phyloP scores from a whole-genome alignment of 2,113 vertebrate genomes.

The Cariama cristata region DNA sequence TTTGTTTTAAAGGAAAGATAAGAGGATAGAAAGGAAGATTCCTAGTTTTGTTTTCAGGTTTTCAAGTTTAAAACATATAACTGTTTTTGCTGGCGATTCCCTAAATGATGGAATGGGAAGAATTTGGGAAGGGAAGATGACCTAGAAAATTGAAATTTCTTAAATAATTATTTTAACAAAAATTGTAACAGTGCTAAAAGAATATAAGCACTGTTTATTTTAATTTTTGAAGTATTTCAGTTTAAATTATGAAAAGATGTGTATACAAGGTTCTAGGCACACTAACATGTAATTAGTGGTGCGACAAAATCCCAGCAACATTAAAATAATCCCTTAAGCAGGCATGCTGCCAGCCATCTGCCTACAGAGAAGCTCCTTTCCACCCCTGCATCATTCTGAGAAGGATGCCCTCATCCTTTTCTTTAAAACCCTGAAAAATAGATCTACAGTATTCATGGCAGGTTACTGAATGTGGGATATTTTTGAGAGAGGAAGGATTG shows the following conservation, averaged over 20 bases:
- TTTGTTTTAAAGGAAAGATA: neutral
- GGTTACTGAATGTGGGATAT: neutral
- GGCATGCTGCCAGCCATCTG: neutral
- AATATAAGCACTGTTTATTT: neutral
- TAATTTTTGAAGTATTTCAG: neutral
- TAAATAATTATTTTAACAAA: neutral
- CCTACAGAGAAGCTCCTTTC: neutral
- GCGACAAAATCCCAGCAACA: neutral
- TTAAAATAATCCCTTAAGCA: constrained; percentile 2
- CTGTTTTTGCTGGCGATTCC: neutral
- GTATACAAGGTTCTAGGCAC: neutral
- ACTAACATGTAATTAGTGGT: neutral
- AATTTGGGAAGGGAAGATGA: neutral
- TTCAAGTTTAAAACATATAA: neutral
- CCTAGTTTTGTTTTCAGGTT: neutral
- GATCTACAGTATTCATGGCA: neutral
- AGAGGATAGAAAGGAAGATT: neutral
- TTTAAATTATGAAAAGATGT: neutral
- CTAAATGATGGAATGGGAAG: neutral
- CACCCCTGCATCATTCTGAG: neutral
- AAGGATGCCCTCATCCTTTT: neutral
- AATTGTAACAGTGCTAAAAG: neutral
- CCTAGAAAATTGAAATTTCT: neutral
- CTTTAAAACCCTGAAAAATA: neutral
- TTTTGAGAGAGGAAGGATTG: neutral